Base-by-base conservation (phyloP, 1,140 invertebrate species). In the Pemphigus obesinymphae region DNA sequence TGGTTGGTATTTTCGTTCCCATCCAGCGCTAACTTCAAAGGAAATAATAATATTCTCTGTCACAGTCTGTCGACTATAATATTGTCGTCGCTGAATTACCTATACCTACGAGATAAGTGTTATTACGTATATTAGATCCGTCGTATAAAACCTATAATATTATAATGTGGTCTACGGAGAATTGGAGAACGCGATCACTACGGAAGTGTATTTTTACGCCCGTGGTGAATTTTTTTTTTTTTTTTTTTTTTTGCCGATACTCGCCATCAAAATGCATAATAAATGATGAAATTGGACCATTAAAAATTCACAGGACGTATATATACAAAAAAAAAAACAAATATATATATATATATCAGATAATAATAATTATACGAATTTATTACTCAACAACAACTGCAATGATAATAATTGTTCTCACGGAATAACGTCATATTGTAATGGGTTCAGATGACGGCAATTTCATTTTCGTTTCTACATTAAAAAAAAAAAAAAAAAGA, bases 41-140 rank as follows among this genome's bases (percentile, higher is more conserved):
- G 76, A 80, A 80, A 80, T 80, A 70, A 45, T 63, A 70, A n/a
- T n/a, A n/a, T n/a, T n/a, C 20, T 61, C 55, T 31, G 76, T 80
- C 76, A 80, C 53, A 80, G 76, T 61, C 37, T 34, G 53, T 61
- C 63, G 76, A 80, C 70, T 73, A n/a, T n/a, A n/a, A n/a, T n/a
- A n/a, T n/a, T n/a, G 15, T 73, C n/a, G 43, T 73, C 45, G 45
- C 70, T 31, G 70, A 50, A 31, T 34, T 73, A 50, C 31, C 43
- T 6, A 31, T 34, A 72, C 23, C 43, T 5, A 23, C 34, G 26
- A 68, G 5, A 43, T 3, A 68, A 45, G 34, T 26, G 13, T 45
- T 8, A n/a, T 8, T n/a, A 37, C 31, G 8, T 68, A 6, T 72
- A n/a, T n/a, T n/a, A n/a, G n/a, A n/a, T n/a, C n/a, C n/a, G n/a